Conservation (phyloP, 1,140 invertebrate species). For the Brevipalpus yothersi region DNA sequence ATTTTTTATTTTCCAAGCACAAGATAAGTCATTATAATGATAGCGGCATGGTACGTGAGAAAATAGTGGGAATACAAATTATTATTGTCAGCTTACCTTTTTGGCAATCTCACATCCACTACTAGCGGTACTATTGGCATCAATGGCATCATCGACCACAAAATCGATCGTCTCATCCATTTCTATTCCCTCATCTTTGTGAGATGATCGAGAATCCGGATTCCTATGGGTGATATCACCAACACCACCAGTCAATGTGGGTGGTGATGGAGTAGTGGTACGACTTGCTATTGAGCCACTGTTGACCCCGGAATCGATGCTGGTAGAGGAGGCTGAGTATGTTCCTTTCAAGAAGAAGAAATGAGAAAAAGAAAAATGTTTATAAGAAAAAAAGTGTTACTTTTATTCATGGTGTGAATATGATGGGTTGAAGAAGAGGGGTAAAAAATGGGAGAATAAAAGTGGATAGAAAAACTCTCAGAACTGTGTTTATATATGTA, state of each 20-base stretch:
- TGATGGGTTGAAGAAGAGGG: too few relatives aligned
- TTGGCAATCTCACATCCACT: too few relatives aligned
- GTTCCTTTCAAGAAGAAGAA: neutral
- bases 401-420: too few relatives aligned
- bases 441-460: too few relatives aligned
- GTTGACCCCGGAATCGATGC: neutral
- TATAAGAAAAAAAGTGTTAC: too few relatives aligned
- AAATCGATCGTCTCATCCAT: neutral
- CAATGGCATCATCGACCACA: neutral
- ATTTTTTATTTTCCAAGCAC: too few relatives aligned
- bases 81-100: too few relatives aligned
- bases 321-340: neutral
- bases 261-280: neutral
- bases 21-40: too few relatives aligned
- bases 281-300: neutral
- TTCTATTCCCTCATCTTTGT: neutral
- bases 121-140: neutral
- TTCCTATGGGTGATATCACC: neutral
- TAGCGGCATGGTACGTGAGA: too few relatives aligned
- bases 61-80: too few relatives aligned
- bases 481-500: too few relatives aligned
- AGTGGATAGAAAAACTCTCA: too few relatives aligned
- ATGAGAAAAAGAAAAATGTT: neutral
- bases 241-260: neutral
- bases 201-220: neutral